A percentile compares a stretch with the other conserved stretches of the same genome.
Evolutionary conservation across 2,113 vertebrate genomes (phyloP).

Genomic region (Gorsachius goisagi): DNA sequence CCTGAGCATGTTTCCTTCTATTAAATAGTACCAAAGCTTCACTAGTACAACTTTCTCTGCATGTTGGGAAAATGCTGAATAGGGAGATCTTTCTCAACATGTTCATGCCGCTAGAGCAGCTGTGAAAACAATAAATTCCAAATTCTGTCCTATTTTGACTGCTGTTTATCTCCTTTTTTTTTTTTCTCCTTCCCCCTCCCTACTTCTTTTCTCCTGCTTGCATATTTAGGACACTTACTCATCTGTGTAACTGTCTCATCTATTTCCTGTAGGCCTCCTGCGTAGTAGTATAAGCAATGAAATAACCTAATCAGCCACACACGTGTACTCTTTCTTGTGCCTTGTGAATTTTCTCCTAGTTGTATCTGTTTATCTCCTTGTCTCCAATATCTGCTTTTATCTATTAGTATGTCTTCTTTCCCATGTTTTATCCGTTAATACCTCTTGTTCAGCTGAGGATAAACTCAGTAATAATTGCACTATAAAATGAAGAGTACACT

Average conservation of each 20-base stretch:
- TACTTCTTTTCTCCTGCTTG: neutral
- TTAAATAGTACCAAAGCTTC: constrained; percentile 24
- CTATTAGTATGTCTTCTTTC: constrained; percentile 67
- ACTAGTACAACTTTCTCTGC: neutral
- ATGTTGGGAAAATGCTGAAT: constrained; percentile 47
- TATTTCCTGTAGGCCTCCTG: neutral
- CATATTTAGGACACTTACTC: constrained; percentile 23
- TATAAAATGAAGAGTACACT: constrained; percentile 76
- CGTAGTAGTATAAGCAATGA: neutral
- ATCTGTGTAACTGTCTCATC: neutral
- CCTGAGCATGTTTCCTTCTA: constrained; percentile 23
- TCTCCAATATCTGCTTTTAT: constrained; percentile 72
- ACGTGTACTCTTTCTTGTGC: neutral
- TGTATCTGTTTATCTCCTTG: constrained; percentile 59
- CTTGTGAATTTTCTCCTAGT: constrained; percentile 17
- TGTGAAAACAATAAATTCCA: constrained; percentile 30
- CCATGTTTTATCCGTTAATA: constrained; percentile 76
- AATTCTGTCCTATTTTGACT: constrained; percentile 10
- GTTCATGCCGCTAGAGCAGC: constrained; percentile 7
- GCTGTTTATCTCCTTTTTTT: neutral
- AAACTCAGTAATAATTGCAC: constrained; percentile 81
- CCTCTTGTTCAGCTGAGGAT: constrained; percentile 79
- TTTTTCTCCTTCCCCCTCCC: neutral
- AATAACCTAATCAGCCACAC: constrained; percentile 36
- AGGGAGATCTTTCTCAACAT: constrained; percentile 36